Evolutionary conservation across 2,888 invertebrate genomes (phyloP), one percentile per base, ranked within the genome.

Genomic region (Mimas tiliae): DNA sequence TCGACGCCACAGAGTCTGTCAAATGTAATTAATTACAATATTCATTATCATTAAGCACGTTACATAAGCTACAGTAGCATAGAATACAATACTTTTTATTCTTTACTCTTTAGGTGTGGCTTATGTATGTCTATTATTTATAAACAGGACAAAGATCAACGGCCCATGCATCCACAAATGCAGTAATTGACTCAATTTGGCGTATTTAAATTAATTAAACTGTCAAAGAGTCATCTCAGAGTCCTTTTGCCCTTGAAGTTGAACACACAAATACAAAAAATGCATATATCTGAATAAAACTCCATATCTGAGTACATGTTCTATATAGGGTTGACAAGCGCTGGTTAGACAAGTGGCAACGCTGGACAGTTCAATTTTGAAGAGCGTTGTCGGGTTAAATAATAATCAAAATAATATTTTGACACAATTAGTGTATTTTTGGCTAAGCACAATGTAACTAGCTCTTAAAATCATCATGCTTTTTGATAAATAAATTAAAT

Each of bases 241-340:
- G 27, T 58, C 58, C 58, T 58, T 65, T 55, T 65, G 55, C 48
- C 65, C 65, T 65, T 58, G 65, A 65, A 58, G 58, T 50, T 33
- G 27, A 55, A 64, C 45, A 53, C 45, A 33, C 51, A 55, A 34
- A 48, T 47, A 65, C 55, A 51, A 52, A 66, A 63, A 63, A 66
- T 66, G 16, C 21, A 48, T 47, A 33, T 55, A 62, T 67, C 45
- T 67, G 64, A 52, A 64, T 67, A 58, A 50, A 62, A 67, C 52
- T 11, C 52, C 38, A 45, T 62, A 21, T 51, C 12, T 27, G 27
- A 65, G 33, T 58, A 58, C 11, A 52, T 27, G 27, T 14, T 52
- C 6, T 8, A 2, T 19, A 1, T 11, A 62, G 34, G 34, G 33
- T 50, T 50, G 64, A 58, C 42, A 50, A 63, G 19, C 8, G 34